Conservation (phyloP, 1,140 invertebrate species). For the Euborellia annulipes region DNA sequence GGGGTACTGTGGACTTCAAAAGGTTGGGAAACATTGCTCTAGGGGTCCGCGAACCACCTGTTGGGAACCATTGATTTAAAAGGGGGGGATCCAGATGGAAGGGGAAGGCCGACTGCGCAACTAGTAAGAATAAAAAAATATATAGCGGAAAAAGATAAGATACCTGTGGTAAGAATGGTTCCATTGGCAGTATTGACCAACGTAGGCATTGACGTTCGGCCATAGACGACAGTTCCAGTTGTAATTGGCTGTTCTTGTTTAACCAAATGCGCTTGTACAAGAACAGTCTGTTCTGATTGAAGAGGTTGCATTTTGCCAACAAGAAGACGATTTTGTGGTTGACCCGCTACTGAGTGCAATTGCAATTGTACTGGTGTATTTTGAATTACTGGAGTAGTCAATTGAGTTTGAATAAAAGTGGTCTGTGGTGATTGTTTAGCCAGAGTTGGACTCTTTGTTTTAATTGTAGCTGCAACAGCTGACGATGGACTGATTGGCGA, state of each 20-base stretch:
- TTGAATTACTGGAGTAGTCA: background rate
- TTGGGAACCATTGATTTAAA: no score
- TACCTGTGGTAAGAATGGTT: constrained; percentile 43
- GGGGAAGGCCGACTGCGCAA: no score
- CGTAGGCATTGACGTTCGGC: constrained; percentile 41
- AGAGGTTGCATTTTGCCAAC: background rate
- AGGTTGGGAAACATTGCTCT: no score
- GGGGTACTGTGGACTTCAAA: no score
- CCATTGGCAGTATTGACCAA: constrained; percentile 42
- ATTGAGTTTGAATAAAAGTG: background rate
- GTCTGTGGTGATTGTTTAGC: background rate
- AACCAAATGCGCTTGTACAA: constrained; percentile 4
- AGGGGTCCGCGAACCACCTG: no score
- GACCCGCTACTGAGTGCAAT: background rate
- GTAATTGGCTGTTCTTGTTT: constrained; percentile 4
- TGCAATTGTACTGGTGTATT: background rate
- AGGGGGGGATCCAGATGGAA: no score
- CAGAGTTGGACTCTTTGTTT: background rate
- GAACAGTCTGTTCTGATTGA: background rate
- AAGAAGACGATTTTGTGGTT: background rate
- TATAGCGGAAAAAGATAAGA: no score
- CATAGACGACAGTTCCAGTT: constrained; percentile 15
- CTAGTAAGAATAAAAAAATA: no score
- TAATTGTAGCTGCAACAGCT: no score
- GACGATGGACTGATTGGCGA: no score